These are phyloP conservation scores for Micoletzkya japonica DNA, from an alignment of 2,888 invertebrate genomes.

Conservation along the genomic window DNA sequence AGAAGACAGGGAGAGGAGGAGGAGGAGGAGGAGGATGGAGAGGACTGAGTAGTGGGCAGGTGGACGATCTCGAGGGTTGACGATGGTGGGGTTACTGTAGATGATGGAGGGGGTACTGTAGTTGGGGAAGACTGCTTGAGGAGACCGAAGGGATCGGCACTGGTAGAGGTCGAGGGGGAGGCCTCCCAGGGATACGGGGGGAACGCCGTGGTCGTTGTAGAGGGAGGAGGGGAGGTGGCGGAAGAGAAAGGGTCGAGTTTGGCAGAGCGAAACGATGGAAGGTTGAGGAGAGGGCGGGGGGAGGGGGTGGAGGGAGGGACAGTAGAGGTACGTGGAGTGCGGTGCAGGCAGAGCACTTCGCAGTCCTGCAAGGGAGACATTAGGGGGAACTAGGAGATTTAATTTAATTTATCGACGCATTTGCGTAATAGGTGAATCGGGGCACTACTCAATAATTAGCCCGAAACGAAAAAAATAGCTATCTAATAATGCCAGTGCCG, in stretches of 20 bases:
- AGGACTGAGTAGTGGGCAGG: neutral
- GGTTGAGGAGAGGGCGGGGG: neutral
- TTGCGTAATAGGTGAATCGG: no score
- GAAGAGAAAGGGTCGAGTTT: neutral
- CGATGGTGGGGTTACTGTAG: no score
- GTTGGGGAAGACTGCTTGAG: slow-evolving; percentile 1
- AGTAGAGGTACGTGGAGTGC: slow-evolving; percentile 4
- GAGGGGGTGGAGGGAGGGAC: neutral
- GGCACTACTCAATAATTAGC: no score
- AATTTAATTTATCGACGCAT: no score
- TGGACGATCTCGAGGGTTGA: no score
- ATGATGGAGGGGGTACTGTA: no score
- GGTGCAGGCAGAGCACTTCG: slow-evolving; percentile 12
- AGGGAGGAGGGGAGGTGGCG: neutral
- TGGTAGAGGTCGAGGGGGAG: neutral
- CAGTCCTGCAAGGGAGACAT: slow-evolving; percentile 20
- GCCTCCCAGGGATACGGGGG: slow-evolving; percentile 19
- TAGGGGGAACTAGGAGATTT: no score
- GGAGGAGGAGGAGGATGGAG: neutral
- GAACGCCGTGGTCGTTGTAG: slow-evolving; percentile 11
- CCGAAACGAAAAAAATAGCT: no score
- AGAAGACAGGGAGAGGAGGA: slow-evolving; percentile 5
- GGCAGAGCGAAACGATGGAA: neutral
- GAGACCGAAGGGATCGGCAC: slow-evolving; percentile 21
- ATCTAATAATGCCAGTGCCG: no score